Evolutionary conservation across 2,888 invertebrate species (phyloP).

Genomic region (Apamea epomidion): DNA sequence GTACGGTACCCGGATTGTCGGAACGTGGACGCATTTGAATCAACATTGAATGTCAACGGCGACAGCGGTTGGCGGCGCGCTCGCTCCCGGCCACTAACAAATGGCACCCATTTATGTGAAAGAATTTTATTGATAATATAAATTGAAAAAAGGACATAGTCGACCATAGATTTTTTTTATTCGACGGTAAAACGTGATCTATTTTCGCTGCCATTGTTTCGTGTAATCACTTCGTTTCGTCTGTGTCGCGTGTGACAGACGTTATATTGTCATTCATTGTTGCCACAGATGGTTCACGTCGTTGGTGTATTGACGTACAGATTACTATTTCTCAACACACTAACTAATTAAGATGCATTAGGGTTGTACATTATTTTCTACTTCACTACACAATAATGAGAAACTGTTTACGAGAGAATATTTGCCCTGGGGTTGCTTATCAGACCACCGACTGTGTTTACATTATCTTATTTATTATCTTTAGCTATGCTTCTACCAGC

Average conservation of each 20-base stretch:
- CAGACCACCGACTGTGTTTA: conserved; percentile 34
- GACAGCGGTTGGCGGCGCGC: conserved; percentile 58
- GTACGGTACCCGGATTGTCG: conserved; percentile 62
- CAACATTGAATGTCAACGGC: conserved; percentile 69
- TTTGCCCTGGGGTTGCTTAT: conserved; percentile 45
- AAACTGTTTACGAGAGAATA: conserved; percentile 35
- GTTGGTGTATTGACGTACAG: conserved; percentile 13
- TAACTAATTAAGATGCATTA: conserved; percentile 31
- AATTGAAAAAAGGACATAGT: conserved; percentile 70
- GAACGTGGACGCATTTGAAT: conserved; percentile 68
- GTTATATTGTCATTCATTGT: conserved; percentile 33
- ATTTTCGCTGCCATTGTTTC: conserved; percentile 59
- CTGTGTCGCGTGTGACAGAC: conserved; percentile 35
- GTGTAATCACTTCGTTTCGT: conserved; percentile 49
- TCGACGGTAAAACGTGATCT: conserved; percentile 56
- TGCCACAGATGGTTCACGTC: conserved; percentile 20
- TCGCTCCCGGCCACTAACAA: conserved; percentile 62
- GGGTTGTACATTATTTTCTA: conserved; percentile 23
- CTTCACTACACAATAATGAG: conserved; percentile 47
- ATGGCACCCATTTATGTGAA: conserved; percentile 68
- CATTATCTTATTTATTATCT: conserved; percentile 41
- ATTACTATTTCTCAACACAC: conserved; percentile 17
- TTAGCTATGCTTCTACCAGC: conserved; percentile 25
- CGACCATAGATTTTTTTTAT: conserved; percentile 62
- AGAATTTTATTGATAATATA: conserved; percentile 72